Evolutionary conservation across 2,888 invertebrate genomes (phyloP).

Genomic region (Leucophenga montana): DNA sequence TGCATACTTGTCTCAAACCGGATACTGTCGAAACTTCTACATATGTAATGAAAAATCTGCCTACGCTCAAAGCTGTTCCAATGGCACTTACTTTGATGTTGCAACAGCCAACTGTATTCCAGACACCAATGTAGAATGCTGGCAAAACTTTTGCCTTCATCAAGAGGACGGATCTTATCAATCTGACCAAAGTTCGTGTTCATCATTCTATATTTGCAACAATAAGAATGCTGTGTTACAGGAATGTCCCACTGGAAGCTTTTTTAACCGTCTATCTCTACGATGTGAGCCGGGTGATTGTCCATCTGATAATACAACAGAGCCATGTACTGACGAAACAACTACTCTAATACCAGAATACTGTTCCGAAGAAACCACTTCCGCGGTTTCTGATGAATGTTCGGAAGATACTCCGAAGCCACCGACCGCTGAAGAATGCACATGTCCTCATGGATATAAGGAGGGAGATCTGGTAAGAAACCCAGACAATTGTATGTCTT

Average conservation of each 20-base stretch:
- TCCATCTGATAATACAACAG: slow-evolving; percentile 47
- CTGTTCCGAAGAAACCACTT: slow-evolving; percentile 29
- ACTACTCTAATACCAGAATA: slow-evolving; percentile 21
- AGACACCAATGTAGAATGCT: slow-evolving; percentile 52
- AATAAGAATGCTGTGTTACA: slow-evolving; percentile 31
- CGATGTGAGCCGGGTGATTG: slow-evolving; percentile 53
- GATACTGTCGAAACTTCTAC: slow-evolving; percentile 54
- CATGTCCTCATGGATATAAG: slow-evolving; percentile 46
- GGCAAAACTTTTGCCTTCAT: slow-evolving; percentile 58
- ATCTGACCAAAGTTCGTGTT: slow-evolving; percentile 44
- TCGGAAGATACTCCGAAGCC: slow-evolving; percentile 17
- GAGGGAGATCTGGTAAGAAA: slow-evolving; percentile 51
- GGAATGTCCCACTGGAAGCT: slow-evolving; percentile 42
- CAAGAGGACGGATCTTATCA: slow-evolving; percentile 40
- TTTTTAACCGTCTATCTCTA: slow-evolving; percentile 40
- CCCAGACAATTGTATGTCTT: slow-evolving; percentile 41
- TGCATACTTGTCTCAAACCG: slow-evolving; percentile 47
- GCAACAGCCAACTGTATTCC: slow-evolving; percentile 45
- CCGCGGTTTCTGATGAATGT: slow-evolving; percentile 25
- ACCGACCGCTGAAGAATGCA: slow-evolving; percentile 28
- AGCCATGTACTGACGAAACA: slow-evolving; percentile 6
- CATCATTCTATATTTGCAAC: slow-evolving; percentile 53
- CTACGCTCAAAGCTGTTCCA: slow-evolving; percentile 55
- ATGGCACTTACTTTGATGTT: slow-evolving; percentile 54
- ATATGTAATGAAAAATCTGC: slow-evolving; percentile 58